These are phyloP conservation scores for Drosophila guanche DNA, from an alignment of 1,140 invertebrate genomes.

Conservation along the genomic window DNA sequence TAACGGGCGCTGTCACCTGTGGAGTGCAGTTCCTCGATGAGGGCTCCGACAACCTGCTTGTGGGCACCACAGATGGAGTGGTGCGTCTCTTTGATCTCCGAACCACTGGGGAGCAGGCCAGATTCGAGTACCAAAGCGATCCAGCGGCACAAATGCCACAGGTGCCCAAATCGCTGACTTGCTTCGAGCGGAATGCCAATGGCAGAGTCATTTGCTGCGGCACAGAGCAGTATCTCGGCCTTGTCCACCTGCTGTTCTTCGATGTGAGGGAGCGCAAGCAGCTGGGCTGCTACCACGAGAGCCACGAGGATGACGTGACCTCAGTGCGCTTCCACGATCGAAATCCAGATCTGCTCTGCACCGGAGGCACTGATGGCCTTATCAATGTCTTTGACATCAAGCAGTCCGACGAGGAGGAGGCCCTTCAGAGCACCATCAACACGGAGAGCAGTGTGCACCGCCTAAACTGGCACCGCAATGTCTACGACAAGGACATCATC, in stretches of 20 bases:
- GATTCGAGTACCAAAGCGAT: constrained; percentile 66
- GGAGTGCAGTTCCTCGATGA: constrained; percentile 73
- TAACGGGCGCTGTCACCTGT: constrained; percentile 29
- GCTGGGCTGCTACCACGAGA: constrained; percentile 93
- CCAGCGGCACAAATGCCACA: constrained; percentile 74
- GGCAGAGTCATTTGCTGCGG: constrained; percentile 90
- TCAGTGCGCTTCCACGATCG: constrained; percentile 90
- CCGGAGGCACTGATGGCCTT: constrained; percentile 92
- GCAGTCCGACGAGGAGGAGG: constrained; percentile 91
- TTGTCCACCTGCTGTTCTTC: constrained; percentile 93
- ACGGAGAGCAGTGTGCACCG: constrained; percentile 91
- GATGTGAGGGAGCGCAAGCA: constrained; percentile 88
- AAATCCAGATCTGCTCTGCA: constrained; percentile 88
- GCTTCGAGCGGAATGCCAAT: constrained; percentile 91
- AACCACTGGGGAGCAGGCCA: constrained; percentile 37
- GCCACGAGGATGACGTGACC: constrained; percentile 93
- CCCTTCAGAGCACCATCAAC: constrained; percentile 91
- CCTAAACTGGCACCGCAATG: constrained; percentile 84
- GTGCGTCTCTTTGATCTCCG: constrained; percentile 74
- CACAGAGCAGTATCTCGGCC: constrained; percentile 88
- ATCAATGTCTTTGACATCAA: constrained; percentile 93
- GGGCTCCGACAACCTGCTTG: constrained; percentile 47
- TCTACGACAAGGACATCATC: constrained; percentile 84
- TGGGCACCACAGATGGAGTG: constrained; percentile 66
- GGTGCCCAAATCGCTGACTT: constrained; percentile 86